phyloP scores from a whole-genome alignment of 1,140 invertebrate species.

The Calephelis virginiensis region DNA sequence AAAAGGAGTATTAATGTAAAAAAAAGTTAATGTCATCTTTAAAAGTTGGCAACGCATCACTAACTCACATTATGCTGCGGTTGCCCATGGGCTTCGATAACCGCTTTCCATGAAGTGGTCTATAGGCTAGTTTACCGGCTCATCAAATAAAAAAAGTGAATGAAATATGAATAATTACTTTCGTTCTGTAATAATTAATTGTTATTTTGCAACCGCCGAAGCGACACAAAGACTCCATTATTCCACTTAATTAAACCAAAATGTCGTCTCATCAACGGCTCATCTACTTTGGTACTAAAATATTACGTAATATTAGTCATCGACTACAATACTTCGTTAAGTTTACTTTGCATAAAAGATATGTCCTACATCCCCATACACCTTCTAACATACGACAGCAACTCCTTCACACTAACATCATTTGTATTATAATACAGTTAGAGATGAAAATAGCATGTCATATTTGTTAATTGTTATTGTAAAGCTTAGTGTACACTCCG shows the following conservation, averaged over 20 bases:
- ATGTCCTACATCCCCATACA: constrained; percentile 15
- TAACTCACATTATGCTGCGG: no score
- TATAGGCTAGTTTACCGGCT: no score
- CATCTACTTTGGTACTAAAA: constrained; percentile 44
- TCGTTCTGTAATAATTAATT: constrained; percentile 18
- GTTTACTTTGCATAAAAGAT: constrained; percentile 34
- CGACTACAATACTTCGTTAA: constrained; percentile 58
- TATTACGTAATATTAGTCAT: constrained; percentile 42
- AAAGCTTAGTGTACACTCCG: constrained; percentile 22
- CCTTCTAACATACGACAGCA: neutral
- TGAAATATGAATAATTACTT: constrained; percentile 1
- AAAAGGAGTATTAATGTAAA: no score
- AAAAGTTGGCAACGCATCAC: no score
- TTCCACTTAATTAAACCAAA: constrained; percentile 28
- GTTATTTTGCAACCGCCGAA: constrained; percentile 13
- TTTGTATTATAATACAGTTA: neutral
- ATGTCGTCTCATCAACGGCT: constrained; percentile 43
- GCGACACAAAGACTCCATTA: constrained; percentile 16
- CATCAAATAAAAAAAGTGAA: no score
- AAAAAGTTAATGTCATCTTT: no score
- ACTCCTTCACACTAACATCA: neutral
- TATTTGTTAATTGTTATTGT: constrained; percentile 18
- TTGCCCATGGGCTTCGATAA: no score
- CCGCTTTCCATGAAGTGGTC: no score
- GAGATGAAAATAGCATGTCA: constrained; percentile 14